Base-by-base conservation (phyloP, 1,140 invertebrate genomes). In the Solen grandis region DNA sequence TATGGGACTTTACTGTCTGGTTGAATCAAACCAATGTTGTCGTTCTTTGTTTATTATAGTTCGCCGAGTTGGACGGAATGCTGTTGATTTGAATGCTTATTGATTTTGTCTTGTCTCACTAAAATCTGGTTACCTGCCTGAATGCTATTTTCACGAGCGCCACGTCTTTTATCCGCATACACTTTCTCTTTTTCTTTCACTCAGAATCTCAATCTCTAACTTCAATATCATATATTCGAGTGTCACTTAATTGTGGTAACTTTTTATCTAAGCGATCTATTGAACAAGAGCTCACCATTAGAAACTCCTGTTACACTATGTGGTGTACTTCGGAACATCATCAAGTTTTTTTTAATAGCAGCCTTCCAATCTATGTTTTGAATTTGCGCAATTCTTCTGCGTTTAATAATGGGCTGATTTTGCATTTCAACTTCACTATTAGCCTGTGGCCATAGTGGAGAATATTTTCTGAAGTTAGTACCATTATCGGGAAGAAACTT, bases 401-500 rank as follows among this genome's bases (percentile, higher is more conserved):
- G 1, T 68, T 86, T 86, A 14, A 83, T 29, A 1, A 86, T 19
- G 22, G 80, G 60, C 0, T 27, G 16, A 69, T 85, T 87, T 46
- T 79, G 70, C 19, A 80, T 22, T 75, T 85, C 82, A 33, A 85
- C 66, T 54, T 82, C 75, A 1, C 86, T 80, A 60, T 87, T 87
- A 16, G 69, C 76, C 72, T 84, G 76, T 0, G 80, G 79, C 79
- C 79, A 85, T 22, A 70, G 41, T 4, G 79, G 63, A 13, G 80
- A 80, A 2, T 25, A 74, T n/a, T 38, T 35, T 33, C 41, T 33
- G 35, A 76, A 66, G 1, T 79, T 62, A 13, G 82, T 78, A 14
- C 68, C 65, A 59, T 80, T 57, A 14, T 78, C 57, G 25, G 36
- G 10, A 25, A 79, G 50, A 38, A 63, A 86, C 0, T 2, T 0